A percentile compares a stretch with the other conserved stretches of the same genome.
These are phyloP conservation scores for Cryptus viduatorius DNA, from an alignment of 2,888 invertebrate species.

Conservation along the genomic window DNA sequence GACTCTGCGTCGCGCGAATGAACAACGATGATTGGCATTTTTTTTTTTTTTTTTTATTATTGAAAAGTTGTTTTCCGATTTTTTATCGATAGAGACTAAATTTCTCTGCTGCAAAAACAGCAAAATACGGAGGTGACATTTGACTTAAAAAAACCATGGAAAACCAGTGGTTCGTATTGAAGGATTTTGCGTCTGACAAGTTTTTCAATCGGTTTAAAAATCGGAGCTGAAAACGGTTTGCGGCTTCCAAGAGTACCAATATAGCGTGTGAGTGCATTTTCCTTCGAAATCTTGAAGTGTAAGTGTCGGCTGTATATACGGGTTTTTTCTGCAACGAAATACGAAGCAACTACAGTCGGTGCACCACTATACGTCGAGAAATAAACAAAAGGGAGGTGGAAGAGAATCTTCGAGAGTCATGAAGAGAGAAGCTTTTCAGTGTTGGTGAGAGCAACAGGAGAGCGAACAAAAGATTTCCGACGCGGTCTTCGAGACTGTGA, in stretches of 20 bases:
- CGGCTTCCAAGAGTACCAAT: background rate
- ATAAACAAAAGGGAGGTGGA: slow-evolving; percentile 58
- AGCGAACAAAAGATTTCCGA: slow-evolving; percentile 54
- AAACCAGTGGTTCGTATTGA: too few species aligned
- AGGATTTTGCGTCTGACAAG: too few species aligned
- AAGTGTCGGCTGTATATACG: background rate
- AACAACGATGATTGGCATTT: background rate
- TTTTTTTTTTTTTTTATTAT: background rate
- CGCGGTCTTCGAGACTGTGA: slow-evolving; percentile 13
- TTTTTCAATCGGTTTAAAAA: too few species aligned
- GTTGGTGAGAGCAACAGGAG: slow-evolving; percentile 42
- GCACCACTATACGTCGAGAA: slow-evolving; percentile 54
- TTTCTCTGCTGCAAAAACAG: background rate
- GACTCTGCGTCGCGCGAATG: background rate
- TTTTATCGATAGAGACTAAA: background rate
- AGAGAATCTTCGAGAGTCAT: slow-evolving; percentile 44
- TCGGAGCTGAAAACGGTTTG: too few species aligned
- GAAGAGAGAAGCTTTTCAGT: slow-evolving; percentile 56
- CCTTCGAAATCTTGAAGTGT: background rate
- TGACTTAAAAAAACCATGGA: too few species aligned
- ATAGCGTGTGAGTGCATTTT: slow-evolving; percentile 1
- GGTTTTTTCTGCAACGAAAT: background rate
- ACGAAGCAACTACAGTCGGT: slow-evolving; percentile 28
- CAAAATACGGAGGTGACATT: too few species aligned
- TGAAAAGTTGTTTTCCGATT: background rate